Percentiles rank a stretch among this genome's conserved stretches.
Evolutionary conservation across 2,113 vertebrate species (phyloP).

Genomic region (Sterrhoptilus dennistouni): DNA sequence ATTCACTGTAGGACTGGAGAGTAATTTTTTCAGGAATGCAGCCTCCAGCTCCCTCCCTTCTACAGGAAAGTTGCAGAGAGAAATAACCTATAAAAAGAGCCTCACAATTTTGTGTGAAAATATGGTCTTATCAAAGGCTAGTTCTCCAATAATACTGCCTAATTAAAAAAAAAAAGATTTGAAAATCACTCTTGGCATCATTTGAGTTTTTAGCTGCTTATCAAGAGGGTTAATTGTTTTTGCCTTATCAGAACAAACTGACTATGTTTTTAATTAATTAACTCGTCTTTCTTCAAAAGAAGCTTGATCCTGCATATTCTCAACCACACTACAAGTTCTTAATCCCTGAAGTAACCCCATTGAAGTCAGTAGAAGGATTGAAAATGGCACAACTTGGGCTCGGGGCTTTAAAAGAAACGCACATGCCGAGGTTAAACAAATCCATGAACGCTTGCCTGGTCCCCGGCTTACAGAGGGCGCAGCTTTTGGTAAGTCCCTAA

Average conservation of each 20-base stretch:
- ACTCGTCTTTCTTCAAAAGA: neutral
- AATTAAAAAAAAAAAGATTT: neutral
- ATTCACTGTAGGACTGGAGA: neutral
- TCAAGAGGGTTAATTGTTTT: conserved; percentile 9
- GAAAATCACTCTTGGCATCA: neutral
- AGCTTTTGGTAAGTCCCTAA: neutral
- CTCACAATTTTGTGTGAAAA: neutral
- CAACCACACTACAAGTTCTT: neutral
- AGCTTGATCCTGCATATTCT: neutral
- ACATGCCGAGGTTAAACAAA: neutral
- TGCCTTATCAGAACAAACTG: neutral
- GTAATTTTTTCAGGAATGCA: neutral
- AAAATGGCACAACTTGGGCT: conserved; percentile 6
- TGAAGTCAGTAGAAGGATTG: neutral
- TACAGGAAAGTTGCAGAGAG: neutral
- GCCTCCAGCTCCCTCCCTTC: neutral
- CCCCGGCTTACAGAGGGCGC: neutral
- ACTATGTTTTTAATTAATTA: neutral
- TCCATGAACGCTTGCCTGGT: neutral
- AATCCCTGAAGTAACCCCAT: neutral
- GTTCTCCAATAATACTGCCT: neutral
- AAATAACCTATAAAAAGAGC: neutral
- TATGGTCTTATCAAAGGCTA: neutral
- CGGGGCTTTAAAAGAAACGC: neutral
- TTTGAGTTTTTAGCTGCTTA: neutral